Evolutionary conservation across 2,113 vertebrate genomes (phyloP).

Genomic region (Castor canadensis): DNA sequence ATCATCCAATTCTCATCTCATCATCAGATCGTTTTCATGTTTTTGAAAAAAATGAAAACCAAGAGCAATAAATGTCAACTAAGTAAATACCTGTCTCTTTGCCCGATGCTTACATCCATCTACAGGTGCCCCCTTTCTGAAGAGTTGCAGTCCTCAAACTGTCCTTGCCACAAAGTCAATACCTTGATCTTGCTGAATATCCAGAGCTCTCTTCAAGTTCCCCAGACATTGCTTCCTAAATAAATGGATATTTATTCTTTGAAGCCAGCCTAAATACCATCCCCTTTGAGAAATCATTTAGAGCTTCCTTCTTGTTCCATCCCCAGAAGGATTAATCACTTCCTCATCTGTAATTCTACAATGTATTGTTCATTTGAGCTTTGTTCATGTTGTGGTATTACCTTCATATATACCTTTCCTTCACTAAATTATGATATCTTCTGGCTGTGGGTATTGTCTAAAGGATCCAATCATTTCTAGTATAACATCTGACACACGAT

Average conservation of each 20-base stretch:
- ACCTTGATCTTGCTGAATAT: neutral
- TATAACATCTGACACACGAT: neutral
- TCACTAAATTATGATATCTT: neutral
- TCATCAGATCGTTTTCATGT: neutral
- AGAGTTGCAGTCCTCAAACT: neutral
- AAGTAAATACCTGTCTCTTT: neutral
- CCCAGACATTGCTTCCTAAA: neutral
- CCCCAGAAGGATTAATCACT: neutral
- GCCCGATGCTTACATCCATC: neutral
- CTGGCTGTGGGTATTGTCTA: neutral
- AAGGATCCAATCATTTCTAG: neutral
- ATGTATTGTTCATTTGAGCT: neutral
- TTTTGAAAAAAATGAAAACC: neutral
- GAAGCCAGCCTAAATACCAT: neutral
- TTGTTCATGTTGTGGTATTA: neutral
- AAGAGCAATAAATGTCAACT: neutral
- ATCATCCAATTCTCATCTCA: neutral
- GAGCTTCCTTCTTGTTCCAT: neutral
- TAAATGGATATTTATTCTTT: neutral
- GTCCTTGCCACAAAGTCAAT: neutral
- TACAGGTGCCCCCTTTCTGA: neutral
- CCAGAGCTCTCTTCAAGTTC: neutral
- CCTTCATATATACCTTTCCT: neutral
- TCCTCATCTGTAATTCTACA: neutral
- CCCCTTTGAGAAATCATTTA: neutral